Evolutionary conservation across 1,140 invertebrate genomes (phyloP), one percentile per base, ranked within the genome.

Genomic region (Drosophila takahashii): DNA sequence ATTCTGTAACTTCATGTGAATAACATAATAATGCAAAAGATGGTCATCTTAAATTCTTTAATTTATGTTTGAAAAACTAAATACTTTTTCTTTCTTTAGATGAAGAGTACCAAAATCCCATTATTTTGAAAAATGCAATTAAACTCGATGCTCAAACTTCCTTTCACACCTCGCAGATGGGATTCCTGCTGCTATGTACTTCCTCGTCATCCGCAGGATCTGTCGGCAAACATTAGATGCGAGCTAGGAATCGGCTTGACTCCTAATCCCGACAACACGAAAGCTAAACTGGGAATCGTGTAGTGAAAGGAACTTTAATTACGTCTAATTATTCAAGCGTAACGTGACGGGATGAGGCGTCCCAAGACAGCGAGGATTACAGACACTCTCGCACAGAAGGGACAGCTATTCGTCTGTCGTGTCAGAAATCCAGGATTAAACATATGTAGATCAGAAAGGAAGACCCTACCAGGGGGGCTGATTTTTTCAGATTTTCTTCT

Each of bases 371-470:
- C 56, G 18, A 60, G 65, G 79, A 81, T 73, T 60, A 78, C 54
- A 34, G 45, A 48, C 67, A 71, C 65, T 47, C 67, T 70, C 64
- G 57, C 65, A 71, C 18, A 42, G 34, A 59, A 50, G 54, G 37
- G 72, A 59, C 44, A 66, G 67, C 67, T 57, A 71, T 61, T 37
- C 51, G 45, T 85, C 58, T 67, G 83, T 29, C 79, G 84, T 89
- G 83, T 87, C 70, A 89, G 62, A 87, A 87, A 89, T 89, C 84
- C 76, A 61, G 84, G 83, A 87, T 87, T 87, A 89, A 89, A 87
- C 76, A 89, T 89, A 87, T 87, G 83, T 87, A 87, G 83, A 87
- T 89, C 83, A 60, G 32, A 29, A 22, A 48, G 6, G 27, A n/a
- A 45, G 62, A 56, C 32, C 54, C 53, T 52, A 22, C 26, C 52